Percentiles rank a stretch among this genome's conserved stretches.
These are phyloP conservation scores for Illadopsis cleaveri DNA, from an alignment of 2,113 vertebrate species.

Conservation along the genomic window DNA sequence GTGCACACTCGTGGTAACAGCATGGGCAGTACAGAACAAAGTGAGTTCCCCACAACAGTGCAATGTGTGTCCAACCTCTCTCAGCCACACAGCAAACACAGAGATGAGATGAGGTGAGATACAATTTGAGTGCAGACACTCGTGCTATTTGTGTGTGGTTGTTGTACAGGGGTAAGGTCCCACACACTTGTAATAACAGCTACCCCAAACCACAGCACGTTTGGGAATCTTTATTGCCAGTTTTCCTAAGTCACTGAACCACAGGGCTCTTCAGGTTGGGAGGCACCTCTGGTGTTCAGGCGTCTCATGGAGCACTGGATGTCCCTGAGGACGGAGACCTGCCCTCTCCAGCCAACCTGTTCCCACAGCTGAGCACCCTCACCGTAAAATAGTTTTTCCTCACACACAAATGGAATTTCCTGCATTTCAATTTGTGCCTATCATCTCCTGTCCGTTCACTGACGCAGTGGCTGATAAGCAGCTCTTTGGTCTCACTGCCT, in stretches of 20 bases:
- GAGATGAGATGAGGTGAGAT: background rate
- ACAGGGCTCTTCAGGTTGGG: background rate
- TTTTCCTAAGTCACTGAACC: background rate
- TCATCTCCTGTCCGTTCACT: background rate
- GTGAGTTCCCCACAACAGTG: accelerated
- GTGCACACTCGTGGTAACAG: accelerated
- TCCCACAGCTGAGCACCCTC: background rate
- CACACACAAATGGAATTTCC: background rate
- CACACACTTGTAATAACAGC: background rate
- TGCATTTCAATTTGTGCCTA: background rate
- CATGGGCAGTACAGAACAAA: background rate
- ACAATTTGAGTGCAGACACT: background rate
- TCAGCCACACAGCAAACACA: background rate
- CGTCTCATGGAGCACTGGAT: background rate
- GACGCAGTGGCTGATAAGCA: accelerated
- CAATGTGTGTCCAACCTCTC: accelerated
- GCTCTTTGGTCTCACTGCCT: background rate
- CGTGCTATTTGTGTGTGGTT: background rate
- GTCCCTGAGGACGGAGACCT: background rate
- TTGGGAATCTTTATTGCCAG: background rate
- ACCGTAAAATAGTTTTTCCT: background rate
- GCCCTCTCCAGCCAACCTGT: background rate
- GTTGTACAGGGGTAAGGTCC: accelerated
- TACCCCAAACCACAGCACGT: background rate
- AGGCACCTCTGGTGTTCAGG: background rate